Evolutionary conservation across 2,113 vertebrate species (phyloP), one percentile per base, ranked within the genome.

Genomic region (Lichenostomus cassidix): DNA sequence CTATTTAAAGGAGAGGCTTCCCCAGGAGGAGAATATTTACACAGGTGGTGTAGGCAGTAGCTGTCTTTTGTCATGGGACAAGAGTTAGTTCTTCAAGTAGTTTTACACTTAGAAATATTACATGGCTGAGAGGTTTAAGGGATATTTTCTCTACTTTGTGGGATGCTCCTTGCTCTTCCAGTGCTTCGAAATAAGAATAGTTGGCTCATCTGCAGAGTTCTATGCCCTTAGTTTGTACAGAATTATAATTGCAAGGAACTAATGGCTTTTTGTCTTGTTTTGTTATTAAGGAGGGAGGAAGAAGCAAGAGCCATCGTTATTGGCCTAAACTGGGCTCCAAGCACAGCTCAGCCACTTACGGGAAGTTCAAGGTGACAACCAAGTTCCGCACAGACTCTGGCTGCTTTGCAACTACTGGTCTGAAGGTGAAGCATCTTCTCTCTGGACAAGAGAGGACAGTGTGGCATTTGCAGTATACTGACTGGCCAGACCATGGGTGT

Each of bases 401-500:
- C 94, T 98, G 98, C 97, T 98, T 98, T 80, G 98, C 98, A 62
- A 99, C 98, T 62, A 99, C 98, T 17, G 98, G 98, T 53, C 95
- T 99, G 92, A 99, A 99, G 96, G 98, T 99, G 89, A 99, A 99
- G 93, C 98, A 99, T 91, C 98, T 99, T 55, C 95, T 98, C 58
- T 98, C 98, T 1, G 98, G 98, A 20, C 98, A 98, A 50, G 98
- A 99, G 94, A 98, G 97, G 96, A 99, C 98, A 4, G 98, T 99
- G 84, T 99, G 98, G 98, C 98, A 99, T 95, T 95, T 99, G 96
- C 98, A 99, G 21, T 99, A 98, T 47, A 99, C 98, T 3, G 98
- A 99, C 95, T 99, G 98, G 98, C 98, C 98, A 13, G 99, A 99
- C 90, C 98, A 99, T 7, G 99, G 99, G 46, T 99, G 99, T 92